These are phyloP conservation scores for Acanthurus lineatus DNA, from an alignment of 2,797 vertebrate species.

Conservation along the genomic window DNA sequence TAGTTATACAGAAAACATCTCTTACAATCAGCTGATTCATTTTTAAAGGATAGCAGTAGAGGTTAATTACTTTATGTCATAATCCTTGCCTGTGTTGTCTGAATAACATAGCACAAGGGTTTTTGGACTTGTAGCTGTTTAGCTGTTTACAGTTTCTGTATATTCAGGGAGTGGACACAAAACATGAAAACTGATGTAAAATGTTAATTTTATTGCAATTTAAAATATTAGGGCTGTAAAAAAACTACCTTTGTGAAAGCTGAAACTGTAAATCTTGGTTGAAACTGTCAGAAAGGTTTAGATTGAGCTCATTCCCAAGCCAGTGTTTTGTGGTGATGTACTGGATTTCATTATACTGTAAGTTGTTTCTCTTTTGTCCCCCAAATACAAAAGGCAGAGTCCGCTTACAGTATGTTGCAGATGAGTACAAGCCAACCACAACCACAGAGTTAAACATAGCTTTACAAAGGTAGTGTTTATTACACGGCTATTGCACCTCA, in stretches of 20 bases:
- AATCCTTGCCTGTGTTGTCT: slow-evolving; percentile 1
- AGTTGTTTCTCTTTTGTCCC: not conserved
- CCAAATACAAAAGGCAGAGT: not conserved
- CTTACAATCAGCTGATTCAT: slow-evolving; percentile 10
- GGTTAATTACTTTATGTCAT: slow-evolving; percentile 22
- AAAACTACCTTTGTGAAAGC: not conserved
- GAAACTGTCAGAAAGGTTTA: not conserved
- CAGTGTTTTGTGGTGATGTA: not conserved
- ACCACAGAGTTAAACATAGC: not conserved
- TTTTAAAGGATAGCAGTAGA: slow-evolving; percentile 39
- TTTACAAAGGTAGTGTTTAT: slow-evolving; percentile 5
- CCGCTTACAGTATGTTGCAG: not conserved
- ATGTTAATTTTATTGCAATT: slow-evolving; percentile 1
- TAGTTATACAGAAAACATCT: slow-evolving; percentile 13
- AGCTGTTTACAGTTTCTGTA: not conserved
- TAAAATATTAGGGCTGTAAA: not conserved
- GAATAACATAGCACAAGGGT: not conserved
- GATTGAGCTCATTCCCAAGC: not conserved
- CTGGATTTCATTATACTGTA: not conserved
- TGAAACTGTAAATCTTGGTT: not conserved
- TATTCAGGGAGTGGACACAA: not conserved
- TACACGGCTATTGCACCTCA: slow-evolving; percentile 4
- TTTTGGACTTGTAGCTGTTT: not conserved
- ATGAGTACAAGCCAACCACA: not conserved
- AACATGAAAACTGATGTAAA: not conserved